These are phyloP conservation scores for Pollenia labialis DNA, from an alignment of 2,888 invertebrate species.

Conservation along the genomic window DNA sequence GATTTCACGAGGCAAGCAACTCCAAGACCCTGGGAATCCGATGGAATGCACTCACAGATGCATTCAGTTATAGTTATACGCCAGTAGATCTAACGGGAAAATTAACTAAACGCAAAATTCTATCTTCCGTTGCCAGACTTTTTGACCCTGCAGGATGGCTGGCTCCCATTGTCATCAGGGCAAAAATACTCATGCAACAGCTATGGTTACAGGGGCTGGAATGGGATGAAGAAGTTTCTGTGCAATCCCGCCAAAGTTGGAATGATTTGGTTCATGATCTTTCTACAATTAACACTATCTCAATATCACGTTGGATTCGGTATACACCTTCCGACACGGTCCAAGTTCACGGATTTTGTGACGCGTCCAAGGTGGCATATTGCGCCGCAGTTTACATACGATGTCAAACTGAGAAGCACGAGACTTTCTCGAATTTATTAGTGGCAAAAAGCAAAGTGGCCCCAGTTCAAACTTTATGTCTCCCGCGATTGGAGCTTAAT, in stretches of 20 bases:
- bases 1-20: too few relatives aligned
- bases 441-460: constrained; percentile 36
- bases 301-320: constrained; percentile 18
- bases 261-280: background rate
- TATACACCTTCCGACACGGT: background rate
- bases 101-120: too few relatives aligned
- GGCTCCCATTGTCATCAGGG: background rate
- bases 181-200: constrained; percentile 6
- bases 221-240: background rate
- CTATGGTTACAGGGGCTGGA: background rate
- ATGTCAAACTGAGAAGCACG: background rate
- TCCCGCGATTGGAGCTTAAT: constrained; percentile 5
- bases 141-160: background rate
- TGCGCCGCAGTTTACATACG: constrained; percentile 1
- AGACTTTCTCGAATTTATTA: background rate
- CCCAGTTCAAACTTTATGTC: constrained; percentile 15
- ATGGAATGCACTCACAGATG: constrained; percentile 14
- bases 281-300: background rate
- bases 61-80: background rate
- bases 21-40: constrained; percentile 25
- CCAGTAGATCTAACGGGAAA: background rate
- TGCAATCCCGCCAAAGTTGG: background rate
- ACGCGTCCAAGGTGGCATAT: constrained; percentile 10
- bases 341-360: constrained; percentile 17
- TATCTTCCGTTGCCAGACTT: too few relatives aligned